Percentiles rank a stretch among this genome's conserved stretches.
These are phyloP conservation scores for Perccottus glenii DNA, from an alignment of 2,113 vertebrate species.

Conservation along the genomic window DNA sequence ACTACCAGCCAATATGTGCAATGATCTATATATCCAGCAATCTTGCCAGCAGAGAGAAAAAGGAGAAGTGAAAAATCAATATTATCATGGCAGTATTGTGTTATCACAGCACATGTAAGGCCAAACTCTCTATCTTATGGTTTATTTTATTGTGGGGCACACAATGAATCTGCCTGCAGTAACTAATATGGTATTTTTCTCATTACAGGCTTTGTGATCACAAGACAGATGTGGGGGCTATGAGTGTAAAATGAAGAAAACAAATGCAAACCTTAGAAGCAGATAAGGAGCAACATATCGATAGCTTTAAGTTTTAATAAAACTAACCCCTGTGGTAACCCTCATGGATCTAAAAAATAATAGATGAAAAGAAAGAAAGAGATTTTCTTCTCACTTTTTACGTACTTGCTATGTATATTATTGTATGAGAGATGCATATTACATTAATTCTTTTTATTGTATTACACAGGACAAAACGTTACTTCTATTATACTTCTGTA, in stretches of 20 bases:
- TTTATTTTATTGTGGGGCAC: constrained; percentile 55
- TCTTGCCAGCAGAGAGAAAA: constrained; percentile 26
- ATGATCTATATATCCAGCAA: constrained; percentile 41
- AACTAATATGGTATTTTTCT: constrained; percentile 60
- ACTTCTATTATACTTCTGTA: no score
- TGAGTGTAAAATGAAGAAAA: constrained; percentile 46
- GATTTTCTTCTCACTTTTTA: constrained; percentile 2
- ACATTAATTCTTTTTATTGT: background rate
- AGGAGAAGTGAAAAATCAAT: constrained; percentile 55
- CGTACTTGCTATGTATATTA: background rate
- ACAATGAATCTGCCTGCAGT: constrained; percentile 50
- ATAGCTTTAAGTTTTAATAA: constrained; percentile 66
- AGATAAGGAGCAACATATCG: constrained; percentile 64
- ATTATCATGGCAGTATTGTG: constrained; percentile 39
- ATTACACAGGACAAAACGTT: no score
- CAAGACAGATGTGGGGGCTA: constrained; percentile 35
- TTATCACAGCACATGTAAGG: constrained; percentile 44
- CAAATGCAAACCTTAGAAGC: constrained; percentile 33
- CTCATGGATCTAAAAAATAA: constrained; percentile 54
- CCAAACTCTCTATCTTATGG: constrained; percentile 34
- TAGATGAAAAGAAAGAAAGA: constrained; percentile 29
- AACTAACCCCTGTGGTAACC: constrained; percentile 60
- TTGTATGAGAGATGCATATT: background rate
- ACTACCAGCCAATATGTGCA: constrained; percentile 29
- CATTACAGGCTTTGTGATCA: constrained; percentile 58